Evolutionary conservation across 2,888 invertebrate species (phyloP).

Genomic region (Morpho helenor): DNA sequence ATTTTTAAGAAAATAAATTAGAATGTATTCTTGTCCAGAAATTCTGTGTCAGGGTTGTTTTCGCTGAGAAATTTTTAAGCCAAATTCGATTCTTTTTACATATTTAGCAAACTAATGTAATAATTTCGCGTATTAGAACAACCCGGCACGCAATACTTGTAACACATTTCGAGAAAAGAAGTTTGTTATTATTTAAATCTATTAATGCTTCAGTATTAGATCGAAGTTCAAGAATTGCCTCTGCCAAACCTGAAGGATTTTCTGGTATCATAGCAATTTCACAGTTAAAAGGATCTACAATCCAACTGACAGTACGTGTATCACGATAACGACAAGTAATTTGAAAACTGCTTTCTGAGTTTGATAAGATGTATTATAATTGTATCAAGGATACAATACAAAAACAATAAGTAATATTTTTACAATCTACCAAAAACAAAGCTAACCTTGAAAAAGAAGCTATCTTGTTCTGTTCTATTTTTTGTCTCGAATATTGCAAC

Average conservation of each 20-base stretch:
- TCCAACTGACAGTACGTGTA: not conserved
- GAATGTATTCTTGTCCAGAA: too few relatives aligned
- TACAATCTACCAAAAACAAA: not conserved
- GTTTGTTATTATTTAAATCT: too few relatives aligned
- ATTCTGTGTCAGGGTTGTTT: too few relatives aligned
- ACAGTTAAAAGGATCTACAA: not conserved
- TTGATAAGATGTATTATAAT: not conserved
- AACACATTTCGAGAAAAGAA: too few relatives aligned
- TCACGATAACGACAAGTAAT: not conserved
- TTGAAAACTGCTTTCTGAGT: not conserved
- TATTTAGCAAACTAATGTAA: too few relatives aligned
- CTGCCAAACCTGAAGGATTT: not conserved
- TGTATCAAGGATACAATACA: not conserved
- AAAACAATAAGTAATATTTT: not conserved
- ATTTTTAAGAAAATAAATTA: too few relatives aligned
- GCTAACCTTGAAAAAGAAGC: not conserved
- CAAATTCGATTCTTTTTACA: too few relatives aligned
- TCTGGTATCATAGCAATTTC: not conserved
- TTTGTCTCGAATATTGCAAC: not conserved
- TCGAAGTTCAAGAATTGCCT: not conserved
- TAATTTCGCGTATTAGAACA: too few relatives aligned
- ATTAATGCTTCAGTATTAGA: not conserved
- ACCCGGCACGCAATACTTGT: too few relatives aligned
- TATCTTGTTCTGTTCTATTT: not conserved
- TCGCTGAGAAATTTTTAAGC: too few relatives aligned